A percentile compares a stretch with the other conserved stretches of the same genome.
phyloP scores from a whole-genome alignment of 2,888 invertebrate species.

The Stenodema calcarata region DNA sequence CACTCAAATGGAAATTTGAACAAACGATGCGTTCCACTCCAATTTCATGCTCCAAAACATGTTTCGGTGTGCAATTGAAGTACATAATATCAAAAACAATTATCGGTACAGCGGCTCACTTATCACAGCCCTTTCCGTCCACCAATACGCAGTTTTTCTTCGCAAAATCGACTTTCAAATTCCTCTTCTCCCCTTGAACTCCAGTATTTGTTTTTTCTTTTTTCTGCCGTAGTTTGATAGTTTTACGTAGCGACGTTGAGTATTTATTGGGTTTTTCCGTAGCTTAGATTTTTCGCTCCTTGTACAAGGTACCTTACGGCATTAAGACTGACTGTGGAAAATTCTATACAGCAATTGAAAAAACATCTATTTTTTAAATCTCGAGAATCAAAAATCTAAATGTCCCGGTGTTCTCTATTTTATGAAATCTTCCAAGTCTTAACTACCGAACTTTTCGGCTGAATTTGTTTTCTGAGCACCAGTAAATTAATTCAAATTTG shows the following conservation, averaged over 20 bases:
- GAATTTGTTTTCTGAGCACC: not conserved
- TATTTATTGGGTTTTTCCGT: not conserved
- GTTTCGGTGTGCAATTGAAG: no score
- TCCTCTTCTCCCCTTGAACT: not conserved
- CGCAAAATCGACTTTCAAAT: no score
- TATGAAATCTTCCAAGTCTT: not conserved
- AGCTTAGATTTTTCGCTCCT: not conserved
- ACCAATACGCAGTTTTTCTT: no score
- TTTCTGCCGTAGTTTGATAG: not conserved
- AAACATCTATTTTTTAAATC: not conserved
- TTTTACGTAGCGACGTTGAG: not conserved
- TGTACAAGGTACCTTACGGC: not conserved
- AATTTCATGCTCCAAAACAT: no score
- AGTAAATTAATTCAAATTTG: not conserved
- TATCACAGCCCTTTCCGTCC: no score
- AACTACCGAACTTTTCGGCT: not conserved
- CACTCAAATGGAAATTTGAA: no score
- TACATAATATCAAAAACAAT: no score
- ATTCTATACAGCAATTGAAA: not conserved
- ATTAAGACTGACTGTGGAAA: constrained; percentile 9
- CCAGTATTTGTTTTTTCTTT: no score
- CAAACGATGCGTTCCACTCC: no score
- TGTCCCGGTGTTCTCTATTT: not conserved
- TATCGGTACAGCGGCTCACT: no score
- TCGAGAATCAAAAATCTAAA: not conserved